Evolutionary conservation across 1,140 invertebrate species (phyloP).

Genomic region (Panagrolaimus sp.): DNA sequence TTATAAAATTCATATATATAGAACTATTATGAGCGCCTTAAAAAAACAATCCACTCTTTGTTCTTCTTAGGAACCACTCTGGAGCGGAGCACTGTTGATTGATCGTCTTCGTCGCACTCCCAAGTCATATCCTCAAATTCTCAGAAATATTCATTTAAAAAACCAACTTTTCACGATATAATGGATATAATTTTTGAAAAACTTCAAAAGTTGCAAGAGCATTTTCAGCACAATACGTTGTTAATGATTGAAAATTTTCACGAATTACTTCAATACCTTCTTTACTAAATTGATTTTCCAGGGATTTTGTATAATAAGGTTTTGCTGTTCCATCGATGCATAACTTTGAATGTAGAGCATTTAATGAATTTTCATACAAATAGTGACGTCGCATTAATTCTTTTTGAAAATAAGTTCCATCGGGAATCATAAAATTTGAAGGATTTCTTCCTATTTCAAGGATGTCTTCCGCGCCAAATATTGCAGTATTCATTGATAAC

Average conservation of each 20-base stretch:
- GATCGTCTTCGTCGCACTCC: too few species aligned
- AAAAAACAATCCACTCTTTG: too few species aligned
- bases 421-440: conserved; percentile 74
- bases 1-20: too few species aligned
- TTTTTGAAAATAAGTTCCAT: conserved; percentile 22
- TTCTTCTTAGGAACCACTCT: too few species aligned
- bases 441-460: too few species aligned
- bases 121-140: too few species aligned
- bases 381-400: conserved; percentile 62
- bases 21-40: too few species aligned
- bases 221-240: conserved; percentile 79
- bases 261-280: conserved; percentile 73
- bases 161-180: conserved; percentile 70
- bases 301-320: conserved; percentile 68
- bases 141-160: too few species aligned
- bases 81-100: too few species aligned
- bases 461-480: conserved; percentile 88
- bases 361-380: conserved; percentile 85
- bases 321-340: conserved; percentile 54
- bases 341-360: conserved; percentile 73
- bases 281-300: conserved; percentile 76
- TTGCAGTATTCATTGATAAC: conserved; percentile 89
- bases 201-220: conserved; percentile 78
- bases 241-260: conserved; percentile 68
- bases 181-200: conserved; percentile 70